These are phyloP conservation scores for Carettochelys insculpta DNA, from an alignment of 2,113 vertebrate species.

Conservation along the genomic window DNA sequence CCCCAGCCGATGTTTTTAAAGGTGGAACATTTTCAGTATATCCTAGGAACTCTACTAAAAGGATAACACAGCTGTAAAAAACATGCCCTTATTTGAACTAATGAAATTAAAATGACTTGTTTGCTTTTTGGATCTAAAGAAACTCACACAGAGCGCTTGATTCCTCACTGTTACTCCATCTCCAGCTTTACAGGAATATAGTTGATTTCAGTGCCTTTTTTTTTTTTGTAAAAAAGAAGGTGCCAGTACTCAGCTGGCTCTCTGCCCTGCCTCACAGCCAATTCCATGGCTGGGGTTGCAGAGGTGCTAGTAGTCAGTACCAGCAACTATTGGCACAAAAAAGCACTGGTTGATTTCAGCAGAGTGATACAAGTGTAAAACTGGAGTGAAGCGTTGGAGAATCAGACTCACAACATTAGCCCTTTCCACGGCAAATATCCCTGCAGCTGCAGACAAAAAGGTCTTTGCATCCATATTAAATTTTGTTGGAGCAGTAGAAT, in stretches of 20 bases:
- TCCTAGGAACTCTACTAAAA: not conserved
- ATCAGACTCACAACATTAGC: not conserved
- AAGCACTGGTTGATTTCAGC: fast-evolving
- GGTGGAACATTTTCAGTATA: not conserved
- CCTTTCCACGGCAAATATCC: not conserved
- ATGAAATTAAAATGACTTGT: not conserved
- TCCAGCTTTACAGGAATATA: not conserved
- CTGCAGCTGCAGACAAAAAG: not conserved
- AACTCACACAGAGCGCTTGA: not conserved
- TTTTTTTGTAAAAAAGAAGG: too few species aligned
- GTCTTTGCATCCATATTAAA: not conserved
- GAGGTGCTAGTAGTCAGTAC: too few species aligned
- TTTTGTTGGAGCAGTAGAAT: slow-evolving; percentile 5
- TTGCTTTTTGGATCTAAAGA: not conserved
- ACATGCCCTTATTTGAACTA: not conserved
- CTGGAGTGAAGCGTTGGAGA: fast-evolving
- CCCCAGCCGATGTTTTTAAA: not conserved
- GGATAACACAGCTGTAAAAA: not conserved
- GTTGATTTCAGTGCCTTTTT: fast-evolving
- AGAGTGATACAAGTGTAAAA: not conserved
- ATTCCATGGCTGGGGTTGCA: too few species aligned
- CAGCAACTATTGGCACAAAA: too few species aligned
- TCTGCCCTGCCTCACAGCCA: too few species aligned
- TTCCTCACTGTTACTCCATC: not conserved
- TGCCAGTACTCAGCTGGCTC: too few species aligned